A percentile compares a stretch with the other conserved stretches of the same genome.
phyloP scores from a whole-genome alignment of 2,888 invertebrate genomes.

The Microctonus aethiopoides region DNA sequence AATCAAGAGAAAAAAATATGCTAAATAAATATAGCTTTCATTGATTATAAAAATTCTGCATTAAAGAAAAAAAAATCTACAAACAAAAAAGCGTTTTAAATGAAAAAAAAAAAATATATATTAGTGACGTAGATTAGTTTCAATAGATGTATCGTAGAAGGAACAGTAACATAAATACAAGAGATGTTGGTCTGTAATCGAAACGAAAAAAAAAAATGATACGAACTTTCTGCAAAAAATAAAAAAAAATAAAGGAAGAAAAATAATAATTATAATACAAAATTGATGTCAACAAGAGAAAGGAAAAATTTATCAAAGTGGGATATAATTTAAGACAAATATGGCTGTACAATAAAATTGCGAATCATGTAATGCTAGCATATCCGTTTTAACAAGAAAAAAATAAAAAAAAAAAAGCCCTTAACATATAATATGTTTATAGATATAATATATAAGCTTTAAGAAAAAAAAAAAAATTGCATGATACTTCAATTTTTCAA shows the following conservation, averaged over 20 bases:
- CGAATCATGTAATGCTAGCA: conserved; percentile 52
- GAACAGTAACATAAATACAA: conserved; percentile 35
- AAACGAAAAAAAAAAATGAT: conserved; percentile 3
- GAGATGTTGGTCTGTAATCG: conserved; percentile 38
- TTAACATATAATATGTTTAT: conserved; percentile 4
- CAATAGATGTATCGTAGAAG: conserved; percentile 49
- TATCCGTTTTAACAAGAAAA: conserved; percentile 51
- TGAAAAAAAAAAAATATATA: conserved; percentile 48
- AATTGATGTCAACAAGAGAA: background rate
- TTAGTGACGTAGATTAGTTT: conserved; percentile 52
- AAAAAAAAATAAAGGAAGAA: background rate
- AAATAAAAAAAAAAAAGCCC: background rate
- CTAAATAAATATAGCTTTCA: conserved; percentile 51
- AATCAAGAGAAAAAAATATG: conserved; percentile 38
- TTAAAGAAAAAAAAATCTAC: conserved; percentile 52
- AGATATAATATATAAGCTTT: background rate
- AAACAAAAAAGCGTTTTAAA: conserved; percentile 43
- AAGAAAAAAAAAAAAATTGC: background rate
- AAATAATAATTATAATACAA: background rate
- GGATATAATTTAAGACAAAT: conserved; percentile 40
- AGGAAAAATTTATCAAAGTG: conserved; percentile 25
- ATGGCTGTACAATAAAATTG: conserved; percentile 55
- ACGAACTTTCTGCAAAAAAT: background rate
- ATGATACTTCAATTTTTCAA: background rate
- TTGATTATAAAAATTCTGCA: conserved; percentile 44